These are phyloP conservation scores for Chrysocyon brachyurus DNA, from an alignment of 2,797 vertebrate genomes.

Conservation along the genomic window DNA sequence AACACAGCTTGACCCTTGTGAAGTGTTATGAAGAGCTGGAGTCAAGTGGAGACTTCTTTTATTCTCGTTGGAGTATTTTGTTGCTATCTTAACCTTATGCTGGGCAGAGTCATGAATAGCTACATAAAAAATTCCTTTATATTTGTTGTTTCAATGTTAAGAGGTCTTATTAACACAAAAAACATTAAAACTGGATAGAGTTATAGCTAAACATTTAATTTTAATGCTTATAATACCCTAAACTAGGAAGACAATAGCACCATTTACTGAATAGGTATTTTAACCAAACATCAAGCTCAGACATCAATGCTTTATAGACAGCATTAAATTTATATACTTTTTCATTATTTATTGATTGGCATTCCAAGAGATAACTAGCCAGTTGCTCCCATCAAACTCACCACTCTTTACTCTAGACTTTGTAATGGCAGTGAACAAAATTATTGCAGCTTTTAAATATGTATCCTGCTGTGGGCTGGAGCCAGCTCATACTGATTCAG, in stretches of 20 bases:
- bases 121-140: constrained; percentile 74
- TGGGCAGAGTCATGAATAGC: constrained; percentile 53
- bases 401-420: background rate
- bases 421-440: background rate
- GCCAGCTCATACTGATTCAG: background rate
- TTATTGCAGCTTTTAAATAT: background rate
- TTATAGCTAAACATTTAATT: constrained; percentile 66
- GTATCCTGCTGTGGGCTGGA: background rate
- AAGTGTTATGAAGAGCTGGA: constrained; percentile 65
- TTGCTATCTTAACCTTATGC: constrained; percentile 74
- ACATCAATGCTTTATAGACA: background rate
- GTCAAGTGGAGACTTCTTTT: constrained; percentile 45
- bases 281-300: background rate
- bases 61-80: constrained; percentile 56
- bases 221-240: constrained; percentile 59
- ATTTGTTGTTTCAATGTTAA: constrained; percentile 54
- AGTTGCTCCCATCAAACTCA: background rate
- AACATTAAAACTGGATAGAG: background rate
- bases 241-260: constrained; percentile 54
- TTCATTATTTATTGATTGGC: background rate
- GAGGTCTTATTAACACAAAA: constrained; percentile 74
- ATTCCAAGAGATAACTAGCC: background rate
- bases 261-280: constrained; percentile 33
- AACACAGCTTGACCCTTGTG: constrained; percentile 68
- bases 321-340: background rate